Base-by-base conservation (phyloP, 2,113 vertebrate species). In the Hydropotes inermis region DNA sequence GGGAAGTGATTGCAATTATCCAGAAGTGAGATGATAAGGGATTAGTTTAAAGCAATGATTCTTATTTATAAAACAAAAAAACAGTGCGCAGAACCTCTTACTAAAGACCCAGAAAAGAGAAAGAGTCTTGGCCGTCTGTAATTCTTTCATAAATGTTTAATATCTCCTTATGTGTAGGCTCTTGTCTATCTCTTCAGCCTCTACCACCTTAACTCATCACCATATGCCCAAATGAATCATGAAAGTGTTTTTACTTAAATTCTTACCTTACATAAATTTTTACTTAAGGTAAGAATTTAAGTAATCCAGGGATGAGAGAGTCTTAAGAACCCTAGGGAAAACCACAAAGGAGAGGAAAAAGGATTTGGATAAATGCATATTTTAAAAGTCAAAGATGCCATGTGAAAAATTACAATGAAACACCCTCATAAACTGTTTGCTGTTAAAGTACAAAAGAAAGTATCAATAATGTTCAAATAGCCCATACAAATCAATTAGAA, bases 401-500 rank as follows among this genome's bases (percentile, higher is more conserved):
- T 52, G 23, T 33, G 6, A 19, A 90, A 97, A 91, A 97, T 83
- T 86, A 61, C 86, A 79, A 83, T 28, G 43, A 84, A 95, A 74
- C 7, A 64, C 88, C 21, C 25, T 87, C 57, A 91, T 7, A 52
- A 84, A 60, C 21, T 13, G 54, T 90, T 87, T 92, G 21, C 39
- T 3, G 52, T 64, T 60, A 88, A 86, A 91, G 15, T 15, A 50
- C 3, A 89, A 58, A 89, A 76, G 6, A 58, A 92, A 87, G n/a
- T 81, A 58, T 54, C 27, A 79, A 21, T 79, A 74, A 74, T 85
- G 33, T 74, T 76, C 87, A 95, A 64, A 95, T 27, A 87, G 27
- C 36, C 90, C 84, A 83, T 83, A 60, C 12, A 97, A 95, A 90
- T 86, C 36, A 94, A 79, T 93, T 93, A 76, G 8, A 61, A 95